Evolutionary conservation across 1,140 invertebrate genomes (phyloP), one percentile per base, ranked within the genome.

Genomic region (Gonioctena quinquepunctata): DNA sequence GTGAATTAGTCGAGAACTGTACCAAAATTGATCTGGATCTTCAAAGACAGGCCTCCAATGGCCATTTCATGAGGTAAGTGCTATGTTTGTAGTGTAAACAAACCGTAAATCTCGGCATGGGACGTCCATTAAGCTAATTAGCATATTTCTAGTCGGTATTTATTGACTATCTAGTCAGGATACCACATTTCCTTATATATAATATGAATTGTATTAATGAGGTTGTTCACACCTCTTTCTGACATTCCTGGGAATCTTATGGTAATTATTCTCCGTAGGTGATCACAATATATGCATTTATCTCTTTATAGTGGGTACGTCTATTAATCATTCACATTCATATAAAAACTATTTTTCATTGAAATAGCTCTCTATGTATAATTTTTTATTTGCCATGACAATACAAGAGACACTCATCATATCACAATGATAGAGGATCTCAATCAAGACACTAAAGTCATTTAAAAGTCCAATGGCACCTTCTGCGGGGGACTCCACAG

Each of bases 11-110:
- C 5, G 33, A 7, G 48, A 63, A 81, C 81, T 69, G 80, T 79
- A 69, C 80, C 81, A 83, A 80, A 77, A 83, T 82, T 82, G 82
- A 83, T 81, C 81, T 83, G 75, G 81, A 83, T 70, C 76, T 83
- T 74, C 82, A 83, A 64, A 68, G 82, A 59, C 82, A 83, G 82
- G 82, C 80, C 82, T 76, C 78, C 19, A 79, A 77, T 74, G 82
- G 81, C 82, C 82, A 83, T 72, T 83, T 83, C 68, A 82, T 83
- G 56, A 82, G 82, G 82, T 83, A 76, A 62, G 78, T 74, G 50
- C 54, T 13, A 66, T 48, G 66, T 62, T 68, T 49, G 64, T 65
- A 42, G 21, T 66, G 57, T 73, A 76, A 76, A 75, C 69, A 72
- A 71, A 72, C 70, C 62, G 42, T 63, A 49, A 59, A 52, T 54